Base-by-base conservation (phyloP, 1,140 invertebrate species). In the Anastrepha ludens region DNA sequence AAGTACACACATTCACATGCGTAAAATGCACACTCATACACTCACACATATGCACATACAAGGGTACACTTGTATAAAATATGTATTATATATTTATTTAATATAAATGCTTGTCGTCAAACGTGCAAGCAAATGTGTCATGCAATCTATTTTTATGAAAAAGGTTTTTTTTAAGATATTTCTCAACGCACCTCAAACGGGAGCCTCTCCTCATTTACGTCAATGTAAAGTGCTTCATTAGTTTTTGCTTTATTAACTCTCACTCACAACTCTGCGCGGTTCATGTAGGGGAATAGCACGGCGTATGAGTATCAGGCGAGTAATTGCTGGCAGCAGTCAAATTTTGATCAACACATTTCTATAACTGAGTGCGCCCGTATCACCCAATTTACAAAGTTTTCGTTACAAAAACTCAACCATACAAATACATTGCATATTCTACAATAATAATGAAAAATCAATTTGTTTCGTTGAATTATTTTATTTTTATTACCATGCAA, bases 231-330 rank as follows among this genome's bases (percentile, higher is more conserved):
- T 74, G 39, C 17, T 55, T 50, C 44, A 74, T 74, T 74, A 17
- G 39, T n/a, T 29, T 74, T 50, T 74, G 70, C 17, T 74, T 29
- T 74, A 0, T 29, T 29, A 7, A 58, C 13, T 62, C 17, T 62
- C 60, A 17, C 64, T 41, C 2, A 20, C 64, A 62, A 29, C 60
- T 0, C 0, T 67, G 29, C 9, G 29, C 64, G 9, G 13, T 17
- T 4, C 5, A 5, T 47, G 13, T 2, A 29, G 15, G 13, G 7
- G 70, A 7, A 74, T 74, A 8, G 47, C 70, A 74, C 70, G 70
- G 70, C 70, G 70, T 50, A 74, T 74, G 70, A 74, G 70, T 74
- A 15, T 50, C 70, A 29, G 20, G n/a, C 20, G 62, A 17, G 62
- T 64, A 4, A n/a, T 5, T 20, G 7, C 20, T 64, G n/a, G 62